Evolutionary conservation across 2,113 vertebrate species (phyloP).

Genomic region (Manacus vitellinus): DNA sequence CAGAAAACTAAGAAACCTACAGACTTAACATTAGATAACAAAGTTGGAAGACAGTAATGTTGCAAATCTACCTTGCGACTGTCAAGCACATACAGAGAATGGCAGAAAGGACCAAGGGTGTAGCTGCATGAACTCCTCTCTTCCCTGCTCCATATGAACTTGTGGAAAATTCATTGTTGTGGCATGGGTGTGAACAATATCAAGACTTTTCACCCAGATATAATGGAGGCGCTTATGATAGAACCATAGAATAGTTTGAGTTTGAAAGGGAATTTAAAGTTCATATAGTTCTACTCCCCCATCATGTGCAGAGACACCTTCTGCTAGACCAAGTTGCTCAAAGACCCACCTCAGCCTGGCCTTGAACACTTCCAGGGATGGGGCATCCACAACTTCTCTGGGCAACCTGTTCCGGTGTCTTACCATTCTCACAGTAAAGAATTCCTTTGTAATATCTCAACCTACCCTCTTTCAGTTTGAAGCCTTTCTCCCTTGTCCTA

Average conservation of each 20-base stretch:
- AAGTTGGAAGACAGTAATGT: background rate
- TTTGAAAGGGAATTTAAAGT: background rate
- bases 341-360: background rate
- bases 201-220: background rate
- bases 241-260: background rate
- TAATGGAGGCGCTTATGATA: background rate
- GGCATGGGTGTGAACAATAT: accelerated
- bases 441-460: background rate
- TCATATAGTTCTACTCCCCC: background rate
- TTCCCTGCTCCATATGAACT: background rate
- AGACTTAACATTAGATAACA: background rate
- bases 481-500: background rate
- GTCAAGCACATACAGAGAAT: background rate
- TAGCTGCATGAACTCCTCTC: background rate
- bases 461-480: background rate
- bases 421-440: background rate
- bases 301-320: background rate
- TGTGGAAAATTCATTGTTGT: background rate
- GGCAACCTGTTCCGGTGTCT: background rate
- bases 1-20: background rate
- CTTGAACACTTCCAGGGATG: background rate
- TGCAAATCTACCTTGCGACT: background rate
- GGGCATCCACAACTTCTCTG: background rate
- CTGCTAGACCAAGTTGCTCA: background rate
- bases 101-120: background rate